phyloP scores from a whole-genome alignment of 2,888 invertebrate species.

The Phorcus lineatus region DNA sequence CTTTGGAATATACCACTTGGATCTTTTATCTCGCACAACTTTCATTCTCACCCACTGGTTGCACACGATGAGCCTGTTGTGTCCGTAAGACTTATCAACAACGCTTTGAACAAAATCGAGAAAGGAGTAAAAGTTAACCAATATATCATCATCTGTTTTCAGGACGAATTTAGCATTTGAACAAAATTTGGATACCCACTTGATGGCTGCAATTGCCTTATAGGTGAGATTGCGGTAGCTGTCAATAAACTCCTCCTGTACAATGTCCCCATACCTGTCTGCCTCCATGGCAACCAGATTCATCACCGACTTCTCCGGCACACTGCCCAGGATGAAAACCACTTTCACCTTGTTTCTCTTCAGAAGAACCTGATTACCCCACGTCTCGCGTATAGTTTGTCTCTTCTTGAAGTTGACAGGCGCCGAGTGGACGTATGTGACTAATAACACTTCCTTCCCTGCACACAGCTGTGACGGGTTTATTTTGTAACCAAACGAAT shows the following conservation, averaged over 20 bases:
- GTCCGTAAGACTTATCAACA: slow-evolving; percentile 40
- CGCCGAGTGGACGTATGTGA: slow-evolving; percentile 74
- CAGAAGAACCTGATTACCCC: slow-evolving; percentile 68
- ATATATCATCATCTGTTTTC: slow-evolving; percentile 77
- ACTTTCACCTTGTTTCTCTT: slow-evolving; percentile 56
- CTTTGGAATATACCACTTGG: slow-evolving; percentile 76
- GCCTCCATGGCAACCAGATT: slow-evolving; percentile 64
- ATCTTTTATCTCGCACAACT: slow-evolving; percentile 74
- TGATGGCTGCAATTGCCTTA: slow-evolving; percentile 76
- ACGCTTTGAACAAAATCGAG: slow-evolving; percentile 47
- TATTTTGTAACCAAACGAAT: slow-evolving; percentile 58
- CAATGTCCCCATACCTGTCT: slow-evolving; percentile 70
- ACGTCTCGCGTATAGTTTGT: slow-evolving; percentile 70
- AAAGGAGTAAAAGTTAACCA: slow-evolving; percentile 77
- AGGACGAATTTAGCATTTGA: slow-evolving; percentile 71
- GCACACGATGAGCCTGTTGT: slow-evolving; percentile 68
- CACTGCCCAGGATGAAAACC: slow-evolving; percentile 71
- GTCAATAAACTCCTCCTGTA: slow-evolving; percentile 75
- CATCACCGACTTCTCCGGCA: slow-evolving; percentile 53
- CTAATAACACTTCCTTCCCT: slow-evolving; percentile 52
- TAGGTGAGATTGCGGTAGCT: slow-evolving; percentile 76
- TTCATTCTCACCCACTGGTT: slow-evolving; percentile 74
- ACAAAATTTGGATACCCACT: slow-evolving; percentile 75
- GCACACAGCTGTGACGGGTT: slow-evolving; percentile 57
- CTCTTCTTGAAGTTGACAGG: slow-evolving; percentile 70